These are phyloP conservation scores for Epinephelus moara DNA, from an alignment of 2,113 vertebrate genomes.

Conservation along the genomic window DNA sequence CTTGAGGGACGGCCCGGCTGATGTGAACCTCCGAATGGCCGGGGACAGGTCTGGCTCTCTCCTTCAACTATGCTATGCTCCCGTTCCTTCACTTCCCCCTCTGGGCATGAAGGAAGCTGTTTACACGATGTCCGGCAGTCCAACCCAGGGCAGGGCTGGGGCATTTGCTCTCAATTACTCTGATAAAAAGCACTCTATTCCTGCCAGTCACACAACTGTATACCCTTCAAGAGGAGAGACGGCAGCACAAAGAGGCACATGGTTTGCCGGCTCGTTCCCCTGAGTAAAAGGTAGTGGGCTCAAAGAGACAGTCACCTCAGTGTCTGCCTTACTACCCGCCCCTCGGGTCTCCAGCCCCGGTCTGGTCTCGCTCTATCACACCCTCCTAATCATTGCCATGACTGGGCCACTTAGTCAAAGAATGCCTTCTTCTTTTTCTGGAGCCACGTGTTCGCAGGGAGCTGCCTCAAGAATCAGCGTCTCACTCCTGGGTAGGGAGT, in stretches of 20 bases:
- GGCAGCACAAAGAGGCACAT: conserved; percentile 66
- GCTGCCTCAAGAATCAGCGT: conserved; percentile 40
- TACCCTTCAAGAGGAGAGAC: conserved; percentile 44
- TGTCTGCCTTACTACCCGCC: conserved; percentile 43
- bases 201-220: conserved; percentile 50
- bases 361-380: conserved; percentile 73
- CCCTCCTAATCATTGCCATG: conserved; percentile 76
- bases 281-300: conserved; percentile 48
- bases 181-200: conserved; percentile 75
- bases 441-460: conserved; percentile 67
- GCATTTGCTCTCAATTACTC: conserved; percentile 85
- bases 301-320: conserved; percentile 58
- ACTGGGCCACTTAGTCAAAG: conserved; percentile 77
- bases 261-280: conserved; percentile 70
- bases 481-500: conserved; percentile 35
- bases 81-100: conserved; percentile 51
- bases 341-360: conserved; percentile 41
- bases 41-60: conserved; percentile 55
- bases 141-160: conserved; percentile 68
- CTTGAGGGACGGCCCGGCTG: conserved; percentile 35
- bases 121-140: conserved; percentile 57
- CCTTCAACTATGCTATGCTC: conserved; percentile 38
- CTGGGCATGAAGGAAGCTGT: conserved; percentile 62
- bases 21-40: conserved; percentile 27
- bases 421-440: conserved; percentile 75